A percentile compares a stretch with the other conserved stretches of the same genome.
Conservation (phyloP, 2,113 vertebrate genomes). For the Embiotoca jacksoni region DNA sequence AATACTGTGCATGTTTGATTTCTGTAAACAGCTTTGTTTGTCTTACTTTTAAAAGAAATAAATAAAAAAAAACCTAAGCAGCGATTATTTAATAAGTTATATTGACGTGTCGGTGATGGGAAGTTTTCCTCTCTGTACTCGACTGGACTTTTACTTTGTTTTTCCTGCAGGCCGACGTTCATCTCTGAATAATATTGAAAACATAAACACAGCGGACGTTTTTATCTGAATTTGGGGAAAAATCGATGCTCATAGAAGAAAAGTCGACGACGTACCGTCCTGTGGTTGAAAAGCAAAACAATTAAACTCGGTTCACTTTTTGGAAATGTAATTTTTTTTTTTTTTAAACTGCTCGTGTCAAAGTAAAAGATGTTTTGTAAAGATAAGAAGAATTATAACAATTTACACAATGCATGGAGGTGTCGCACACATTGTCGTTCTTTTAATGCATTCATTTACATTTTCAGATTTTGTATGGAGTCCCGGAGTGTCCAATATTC, state of each 20-base stretch:
- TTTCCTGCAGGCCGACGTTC: too few relatives aligned
- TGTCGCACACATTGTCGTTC: conserved; percentile 25
- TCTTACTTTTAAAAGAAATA: conserved; percentile 79
- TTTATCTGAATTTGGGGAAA: too few relatives aligned
- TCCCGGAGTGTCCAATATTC: too few relatives aligned
- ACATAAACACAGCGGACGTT: too few relatives aligned
- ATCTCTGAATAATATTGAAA: too few relatives aligned
- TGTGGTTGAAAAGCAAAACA: conserved; percentile 72
- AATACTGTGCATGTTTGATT: conserved; percentile 92
- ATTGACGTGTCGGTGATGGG: conserved; percentile 81
- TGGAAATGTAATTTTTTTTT: conserved; percentile 77
- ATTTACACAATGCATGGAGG: conserved; percentile 60
- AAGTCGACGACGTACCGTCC: conserved; percentile 79
- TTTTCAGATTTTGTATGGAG: too few relatives aligned
- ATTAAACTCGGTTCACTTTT: conserved; percentile 75
- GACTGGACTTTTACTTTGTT: neutral
- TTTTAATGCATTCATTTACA: too few relatives aligned
- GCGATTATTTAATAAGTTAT: conserved; percentile 94
- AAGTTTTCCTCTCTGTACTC: neutral
- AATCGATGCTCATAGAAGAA: conserved; percentile 56
- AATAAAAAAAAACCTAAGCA: conserved; percentile 75
- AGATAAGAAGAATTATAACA: conserved; percentile 71
- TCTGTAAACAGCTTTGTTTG: conserved; percentile 90
- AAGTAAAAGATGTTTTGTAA: conserved; percentile 62
- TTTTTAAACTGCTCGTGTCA: conserved; percentile 75